Evolutionary conservation across 2,888 invertebrate species (phyloP), one percentile per base, ranked within the genome.

Genomic region (Beris morrisii): DNA sequence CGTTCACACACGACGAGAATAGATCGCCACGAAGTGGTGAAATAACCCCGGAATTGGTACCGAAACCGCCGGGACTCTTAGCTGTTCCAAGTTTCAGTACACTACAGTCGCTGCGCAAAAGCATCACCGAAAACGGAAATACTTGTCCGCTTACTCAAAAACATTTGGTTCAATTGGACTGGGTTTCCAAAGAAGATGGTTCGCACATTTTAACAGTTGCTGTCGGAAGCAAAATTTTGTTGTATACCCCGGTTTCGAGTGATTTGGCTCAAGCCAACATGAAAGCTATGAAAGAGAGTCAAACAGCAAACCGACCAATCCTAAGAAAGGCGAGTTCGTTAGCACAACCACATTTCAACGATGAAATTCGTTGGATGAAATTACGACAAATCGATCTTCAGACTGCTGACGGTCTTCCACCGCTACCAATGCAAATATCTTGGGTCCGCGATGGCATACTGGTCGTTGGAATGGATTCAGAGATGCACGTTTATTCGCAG

Each of bases 131-230:
- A 79, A 92, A 93, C 77, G 95, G 94, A 4, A 95, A 94, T 78
- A 93, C 93, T 0, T 94, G 93, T 74, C 93, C 93, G 0, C 79
- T 95, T 45, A 93, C 93, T 0, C 95, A 95, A 77, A 95, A 95
- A 79, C 94, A 95, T 80, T 83, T 96, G 31, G 96, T 97, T 0
- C 97, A 97, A 76, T 82, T 98, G 46, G 99, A 99, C 82, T 99
- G 99, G 99, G 97, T 98, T 11, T 97, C 97, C 0, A 96, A 97
- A 73, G 99, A 99, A 80, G 98, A 99, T 78, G 99, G 99, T 1
- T 95, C 96, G 0, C 98, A 99, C 78, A 94, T 99, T 73, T 81
- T 99, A 46, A 98, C 99, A 0, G 96, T 99, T 0, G 96, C 94
- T 0, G 95, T 97, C 45, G 97, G 95, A 0, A 94, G 93, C 67